These are phyloP conservation scores for Zaprionus kolodkinae DNA, from an alignment of 1,140 invertebrate genomes.

Conservation along the genomic window DNA sequence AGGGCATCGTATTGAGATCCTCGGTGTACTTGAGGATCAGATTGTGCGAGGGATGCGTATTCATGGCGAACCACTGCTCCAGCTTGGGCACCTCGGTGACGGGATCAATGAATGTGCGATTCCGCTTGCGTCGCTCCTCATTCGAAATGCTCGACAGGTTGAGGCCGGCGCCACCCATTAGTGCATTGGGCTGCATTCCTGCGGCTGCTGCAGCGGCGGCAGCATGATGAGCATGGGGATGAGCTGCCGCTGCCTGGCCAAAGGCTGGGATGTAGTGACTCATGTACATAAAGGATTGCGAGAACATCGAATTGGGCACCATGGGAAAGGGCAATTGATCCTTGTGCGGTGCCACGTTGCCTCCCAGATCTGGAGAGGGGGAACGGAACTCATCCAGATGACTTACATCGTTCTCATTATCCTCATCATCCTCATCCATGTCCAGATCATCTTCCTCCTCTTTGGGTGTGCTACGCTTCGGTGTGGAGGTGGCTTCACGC, in stretches of 20 bases:
- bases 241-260: constrained; percentile 83
- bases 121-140: constrained; percentile 95
- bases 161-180: constrained; percentile 85
- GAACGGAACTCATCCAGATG: constrained; percentile 82
- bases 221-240: constrained; percentile 84
- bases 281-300: constrained; percentile 95
- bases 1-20: constrained; percentile 96
- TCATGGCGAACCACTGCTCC: constrained; percentile 98
- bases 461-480: constrained; percentile 77
- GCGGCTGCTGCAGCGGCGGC: constrained; percentile 76
- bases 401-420: constrained; percentile 80
- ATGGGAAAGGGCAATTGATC: constrained; percentile 87
- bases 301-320: constrained; percentile 93
- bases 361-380: constrained; percentile 71
- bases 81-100: constrained; percentile 98
- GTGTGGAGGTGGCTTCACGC: constrained; percentile 38
- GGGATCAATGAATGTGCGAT: constrained; percentile 99
- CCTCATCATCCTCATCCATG: constrained; percentile 83
- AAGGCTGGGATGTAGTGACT: constrained; percentile 90
- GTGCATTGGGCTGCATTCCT: constrained; percentile 69
- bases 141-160: constrained; percentile 87
- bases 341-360: constrained; percentile 65
- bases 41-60: constrained; percentile 98
- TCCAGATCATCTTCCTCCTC: constrained; percentile 84
- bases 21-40: constrained; percentile 98